Base-by-base conservation (phyloP, 2,888 invertebrate species). In the Thera obeliscata region DNA sequence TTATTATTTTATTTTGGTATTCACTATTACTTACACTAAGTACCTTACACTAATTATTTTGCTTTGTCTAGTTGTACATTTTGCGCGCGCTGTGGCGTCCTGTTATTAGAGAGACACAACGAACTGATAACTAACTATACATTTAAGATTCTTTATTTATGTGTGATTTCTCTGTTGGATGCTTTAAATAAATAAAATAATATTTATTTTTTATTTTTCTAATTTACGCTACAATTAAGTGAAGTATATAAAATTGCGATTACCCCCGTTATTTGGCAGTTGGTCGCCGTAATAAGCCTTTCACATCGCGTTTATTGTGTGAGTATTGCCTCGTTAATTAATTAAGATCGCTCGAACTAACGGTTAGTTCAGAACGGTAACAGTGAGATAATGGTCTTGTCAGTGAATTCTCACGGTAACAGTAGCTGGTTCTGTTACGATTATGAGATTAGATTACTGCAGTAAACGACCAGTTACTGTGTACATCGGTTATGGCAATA, bases 251-350 rank as follows among this genome's bases (percentile, higher is more conserved):
- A 52, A 33, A 52, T 52, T 9, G 9, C 22, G 8, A 22, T 12
- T 38, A n/a, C 8, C 50, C 22, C 60, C 6, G 61, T 61, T 54
- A 48, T 52, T 52, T 33, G 52, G 52, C 33, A 33, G 50, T 49
- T 5, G 43, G 43, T 50, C 50, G 22, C 5, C 12, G 35, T 48
- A 62, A 36, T 35, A 22, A 48, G 22, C 38, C 12, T 54, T 60
- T 56, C 56, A 60, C 43, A 56, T 55, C 12, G 41, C 49, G 56
- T 56, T 52, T 57, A 56, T 63, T 67, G 69, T 72, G 70, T 70
- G 74, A 74, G 74, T 71, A 70, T 68, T 41, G 54, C n/a, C 54
- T 48, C 52, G 70, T 67, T 78, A 81, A 78, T 82, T 81, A 79
- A 79, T 81, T 70, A 72, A 74, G 66, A 63, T 64, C 50, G 61